These are phyloP conservation scores for Ptilonorhynchus violaceus DNA, from an alignment of 2,113 vertebrate species.

Conservation along the genomic window DNA sequence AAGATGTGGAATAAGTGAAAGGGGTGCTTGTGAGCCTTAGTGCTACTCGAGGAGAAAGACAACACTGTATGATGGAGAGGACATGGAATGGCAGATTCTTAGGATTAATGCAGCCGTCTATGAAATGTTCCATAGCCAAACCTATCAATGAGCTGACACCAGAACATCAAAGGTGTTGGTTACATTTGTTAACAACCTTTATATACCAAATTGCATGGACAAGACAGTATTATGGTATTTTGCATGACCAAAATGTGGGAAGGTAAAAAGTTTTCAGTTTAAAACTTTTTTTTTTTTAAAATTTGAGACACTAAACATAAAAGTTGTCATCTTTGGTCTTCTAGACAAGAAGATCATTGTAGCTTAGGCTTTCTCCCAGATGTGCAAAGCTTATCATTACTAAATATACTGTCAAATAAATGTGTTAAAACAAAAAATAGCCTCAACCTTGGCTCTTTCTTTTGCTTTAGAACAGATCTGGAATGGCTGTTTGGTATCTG, in stretches of 20 bases:
- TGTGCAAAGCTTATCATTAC: background rate
- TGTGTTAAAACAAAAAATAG: background rate
- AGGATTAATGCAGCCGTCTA: background rate
- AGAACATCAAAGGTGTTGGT: background rate
- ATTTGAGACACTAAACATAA: background rate
- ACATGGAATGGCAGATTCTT: background rate
- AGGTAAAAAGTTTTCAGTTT: background rate
- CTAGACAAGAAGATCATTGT: background rate
- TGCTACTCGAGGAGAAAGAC: background rate
- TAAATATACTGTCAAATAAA: background rate
- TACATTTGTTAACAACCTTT: background rate
- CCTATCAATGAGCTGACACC: background rate
- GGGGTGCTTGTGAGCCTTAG: background rate
- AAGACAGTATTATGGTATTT: background rate
- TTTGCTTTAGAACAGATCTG: background rate
- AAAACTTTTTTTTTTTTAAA: accelerated
- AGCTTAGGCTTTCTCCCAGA: background rate
- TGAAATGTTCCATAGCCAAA: background rate
- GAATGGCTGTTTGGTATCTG: background rate
- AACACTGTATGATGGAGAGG: background rate
- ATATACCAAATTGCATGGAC: background rate
- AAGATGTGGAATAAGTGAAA: background rate
- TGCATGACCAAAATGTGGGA: background rate
- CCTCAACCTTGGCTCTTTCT: background rate
- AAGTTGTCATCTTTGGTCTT: background rate